Evolutionary conservation across 2,797 vertebrate genomes (phyloP), one percentile per base, ranked within the genome.

Genomic region (Channa striata): DNA sequence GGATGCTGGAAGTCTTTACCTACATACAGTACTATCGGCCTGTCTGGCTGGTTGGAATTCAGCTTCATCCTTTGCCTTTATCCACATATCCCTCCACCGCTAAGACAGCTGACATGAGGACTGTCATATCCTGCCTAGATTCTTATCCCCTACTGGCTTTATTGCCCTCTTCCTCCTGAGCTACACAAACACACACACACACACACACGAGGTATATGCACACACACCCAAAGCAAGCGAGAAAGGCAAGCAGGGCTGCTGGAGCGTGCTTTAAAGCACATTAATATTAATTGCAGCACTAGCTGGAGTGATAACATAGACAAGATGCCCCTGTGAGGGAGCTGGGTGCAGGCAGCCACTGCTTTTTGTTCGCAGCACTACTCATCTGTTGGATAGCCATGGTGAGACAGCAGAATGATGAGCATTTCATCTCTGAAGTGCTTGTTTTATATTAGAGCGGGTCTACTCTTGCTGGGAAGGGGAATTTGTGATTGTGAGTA

Each of bases 201-300:
- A 53, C n/a, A 49, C 54, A 51, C 48, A 61, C 13, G 48, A 14
- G 60, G 30, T 14, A 57, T 46, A 56, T 21, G 36, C 21, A 36
- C 11, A 43, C 19, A 51, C 53, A 59, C 48, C 54, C 52, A 68
- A 6, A 52, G 30, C 34, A 12, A 59, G 48, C 20, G 49, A 36
- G 63, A 69, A 59, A 68, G 73, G 34, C 67, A 80, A 66, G 85
- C 77, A 75, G 83, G 81, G 86, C 84, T 88, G 90, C 86, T 90
- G 90, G 82, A 88, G 90, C 86, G 61, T 88, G 91, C 88, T 93
- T 92, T 91, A 93, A 86, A 93, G 89, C 87, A 78, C 92, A 94
- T 94, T 93, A 93, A 95, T 95, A 93, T 94, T 93, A 94, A 94
- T 92, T 93, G 93, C 89, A 60, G 89, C 88, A 89, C 87, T 87